Base-by-base conservation (phyloP, 2,797 vertebrate genomes). In the Sebastes paucispinis region DNA sequence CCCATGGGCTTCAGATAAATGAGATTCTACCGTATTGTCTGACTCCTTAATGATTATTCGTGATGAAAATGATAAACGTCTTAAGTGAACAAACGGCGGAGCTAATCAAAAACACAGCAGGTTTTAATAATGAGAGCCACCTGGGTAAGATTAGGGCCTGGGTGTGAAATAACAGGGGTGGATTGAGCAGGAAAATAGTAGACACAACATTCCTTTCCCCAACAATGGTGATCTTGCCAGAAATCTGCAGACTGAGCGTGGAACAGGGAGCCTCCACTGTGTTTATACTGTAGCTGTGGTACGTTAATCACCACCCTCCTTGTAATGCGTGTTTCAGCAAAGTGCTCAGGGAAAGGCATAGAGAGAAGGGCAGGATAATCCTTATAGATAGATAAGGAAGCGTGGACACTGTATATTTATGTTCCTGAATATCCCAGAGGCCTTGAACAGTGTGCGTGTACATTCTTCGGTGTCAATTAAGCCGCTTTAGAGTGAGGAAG, bases 121-220 rank as follows among this genome's bases (percentile, higher is more conserved):
- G 92, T 95, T 95, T 93, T 93, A 94, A 94, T 96, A 95, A 95
- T 91, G 88, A 94, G 92, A 95, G 92, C 89, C 95, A 96, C 95
- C 95, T 96, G 95, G 92, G 75, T 34, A 72, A 95, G 95, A 95
- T 95, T 95, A 95, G 89, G 93, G 91, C 84, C 91, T 94, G 95
- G 94, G 95, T 96, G 95, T 95, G 95, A 96, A 96, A 95, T 95
- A 95, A 95, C 95, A 94, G 93, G 93, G 93, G 81, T 91, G 93
- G 93, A 94, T 91, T 93, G 93, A 94, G 93, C 91, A 94, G 91
- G 92, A 95, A 95, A 95, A 95, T 94, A 93, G 94, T 94, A 95
- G 94, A 95, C 94, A 95, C 93, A 96, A 95, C 94, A 95, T 95
- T 95, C 92, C 91, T 95, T 94, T 94, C 92, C 89, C 91, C 91